phyloP scores from a whole-genome alignment of 2,113 vertebrate species.

The Tachuris rubrigastra region DNA sequence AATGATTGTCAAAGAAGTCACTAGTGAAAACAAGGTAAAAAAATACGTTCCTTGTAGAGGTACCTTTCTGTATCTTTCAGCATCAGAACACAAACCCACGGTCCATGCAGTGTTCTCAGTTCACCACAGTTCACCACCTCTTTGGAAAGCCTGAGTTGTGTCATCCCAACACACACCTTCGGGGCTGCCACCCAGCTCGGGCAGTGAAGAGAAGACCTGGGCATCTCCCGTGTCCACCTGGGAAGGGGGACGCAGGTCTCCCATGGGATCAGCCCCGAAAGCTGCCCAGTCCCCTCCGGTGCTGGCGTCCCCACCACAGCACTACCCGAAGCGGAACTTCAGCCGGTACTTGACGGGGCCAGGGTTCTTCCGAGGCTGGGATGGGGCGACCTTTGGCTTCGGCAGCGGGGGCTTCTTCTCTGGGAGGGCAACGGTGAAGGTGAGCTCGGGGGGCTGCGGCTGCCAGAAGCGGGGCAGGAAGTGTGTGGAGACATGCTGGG shows the following conservation, averaged over 20 bases:
- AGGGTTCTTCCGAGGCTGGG: slow-evolving; percentile 57
- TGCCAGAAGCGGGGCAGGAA: slow-evolving; percentile 88
- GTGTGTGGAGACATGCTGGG: slow-evolving; percentile 94
- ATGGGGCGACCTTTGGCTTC: slow-evolving; percentile 58
- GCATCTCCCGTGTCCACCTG: neutral
- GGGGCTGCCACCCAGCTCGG: neutral
- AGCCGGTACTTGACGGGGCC: slow-evolving; percentile 86
- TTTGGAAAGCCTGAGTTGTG: slow-evolving; percentile 23
- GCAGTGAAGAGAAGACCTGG: neutral
- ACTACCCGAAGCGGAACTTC: slow-evolving; percentile 93
- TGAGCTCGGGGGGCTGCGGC: slow-evolving; percentile 70
- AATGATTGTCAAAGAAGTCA: slow-evolving; percentile 54
- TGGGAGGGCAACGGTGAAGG: slow-evolving; percentile 85
- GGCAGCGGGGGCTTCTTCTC: slow-evolving; percentile 67
- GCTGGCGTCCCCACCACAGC: fast-evolving
- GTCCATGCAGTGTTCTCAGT: slow-evolving; percentile 18
- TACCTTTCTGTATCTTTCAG: slow-evolving; percentile 32
- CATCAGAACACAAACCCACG: neutral
- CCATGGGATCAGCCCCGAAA: neutral
- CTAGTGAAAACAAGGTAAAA: slow-evolving; percentile 62
- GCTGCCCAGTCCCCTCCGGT: fast-evolving
- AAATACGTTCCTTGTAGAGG: slow-evolving; percentile 33
- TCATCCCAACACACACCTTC: neutral
- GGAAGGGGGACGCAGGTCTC: no score
- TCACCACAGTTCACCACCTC: slow-evolving; percentile 40